A percentile compares a stretch with the other conserved stretches of the same genome.
Conservation (phyloP, 2,113 vertebrate species). For the Ascaphus truei region DNA sequence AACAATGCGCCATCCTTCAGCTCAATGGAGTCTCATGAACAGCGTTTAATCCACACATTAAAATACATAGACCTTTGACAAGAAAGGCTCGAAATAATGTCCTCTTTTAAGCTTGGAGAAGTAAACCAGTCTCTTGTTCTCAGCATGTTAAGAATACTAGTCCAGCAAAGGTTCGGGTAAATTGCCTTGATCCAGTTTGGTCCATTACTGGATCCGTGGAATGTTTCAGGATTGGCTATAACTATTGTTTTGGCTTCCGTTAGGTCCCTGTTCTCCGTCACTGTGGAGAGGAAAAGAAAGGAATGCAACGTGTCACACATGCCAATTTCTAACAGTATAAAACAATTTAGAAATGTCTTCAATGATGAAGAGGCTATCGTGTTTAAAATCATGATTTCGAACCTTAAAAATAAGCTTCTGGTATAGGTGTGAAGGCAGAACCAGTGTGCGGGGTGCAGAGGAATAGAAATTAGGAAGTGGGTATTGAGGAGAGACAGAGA, state of each 20-base stretch:
- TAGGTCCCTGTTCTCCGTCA: constrained; percentile 97
- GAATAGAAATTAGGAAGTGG: too few relatives aligned
- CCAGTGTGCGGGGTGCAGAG: too few relatives aligned
- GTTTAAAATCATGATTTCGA: too few relatives aligned
- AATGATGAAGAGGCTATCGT: too few relatives aligned
- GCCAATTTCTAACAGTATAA: too few relatives aligned
- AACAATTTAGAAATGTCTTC: too few relatives aligned
- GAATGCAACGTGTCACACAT: too few relatives aligned
- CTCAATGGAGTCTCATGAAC: neutral
- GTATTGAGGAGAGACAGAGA: too few relatives aligned
- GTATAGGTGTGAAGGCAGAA: too few relatives aligned
- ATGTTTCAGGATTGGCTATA: constrained; percentile 92
- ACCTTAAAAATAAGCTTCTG: too few relatives aligned
- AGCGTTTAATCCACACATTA: neutral
- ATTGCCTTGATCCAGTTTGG: constrained; percentile 62
- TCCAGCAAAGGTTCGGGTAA: neutral
- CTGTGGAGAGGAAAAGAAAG: constrained; percentile 62
- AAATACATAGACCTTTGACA: neutral
- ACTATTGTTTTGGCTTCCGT: constrained; percentile 95
- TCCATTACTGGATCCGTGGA: constrained; percentile 66
- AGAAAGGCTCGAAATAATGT: neutral
- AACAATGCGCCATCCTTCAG: neutral
- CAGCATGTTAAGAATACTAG: neutral
- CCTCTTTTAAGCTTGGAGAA: neutral
- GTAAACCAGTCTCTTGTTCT: neutral